A percentile compares a stretch with the other conserved stretches of the same genome.
Evolutionary conservation across 2,113 vertebrate genomes (phyloP).

Genomic region (Aphyosemion australe): DNA sequence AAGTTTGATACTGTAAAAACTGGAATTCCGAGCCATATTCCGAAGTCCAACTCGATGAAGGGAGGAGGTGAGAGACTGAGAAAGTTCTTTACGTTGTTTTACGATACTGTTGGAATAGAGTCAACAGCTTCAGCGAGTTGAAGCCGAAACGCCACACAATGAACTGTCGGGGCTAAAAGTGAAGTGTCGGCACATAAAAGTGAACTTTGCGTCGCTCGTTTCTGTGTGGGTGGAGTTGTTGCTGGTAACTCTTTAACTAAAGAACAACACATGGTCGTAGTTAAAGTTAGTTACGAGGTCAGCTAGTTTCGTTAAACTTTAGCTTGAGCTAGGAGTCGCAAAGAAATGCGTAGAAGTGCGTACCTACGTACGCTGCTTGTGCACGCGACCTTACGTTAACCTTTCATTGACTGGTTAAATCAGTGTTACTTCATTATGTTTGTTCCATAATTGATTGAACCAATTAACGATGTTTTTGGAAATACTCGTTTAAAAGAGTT

Average conservation of each 20-base stretch:
- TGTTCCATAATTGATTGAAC: not conserved
- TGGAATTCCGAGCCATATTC: constrained; percentile 27
- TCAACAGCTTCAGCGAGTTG: constrained; percentile 17
- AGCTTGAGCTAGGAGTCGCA: constrained; percentile 15
- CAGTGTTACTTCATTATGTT: too few species aligned
- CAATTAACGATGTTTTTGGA: not conserved
- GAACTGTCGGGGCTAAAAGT: constrained; percentile 37
- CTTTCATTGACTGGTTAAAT: not conserved
- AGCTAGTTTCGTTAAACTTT: not conserved
- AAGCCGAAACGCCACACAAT: constrained; percentile 60
- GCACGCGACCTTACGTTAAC: constrained; percentile 7
- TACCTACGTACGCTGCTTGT: constrained; percentile 2
- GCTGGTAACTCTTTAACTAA: not conserved
- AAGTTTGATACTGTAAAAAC: constrained; percentile 66
- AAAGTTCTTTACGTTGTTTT: constrained; percentile 20
- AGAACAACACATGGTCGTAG: not conserved
- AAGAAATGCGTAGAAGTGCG: constrained; percentile 1
- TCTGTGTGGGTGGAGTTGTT: not conserved
- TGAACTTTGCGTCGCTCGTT: constrained; percentile 42
- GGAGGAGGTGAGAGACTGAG: constrained; percentile 55
- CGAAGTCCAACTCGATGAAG: constrained; percentile 44
- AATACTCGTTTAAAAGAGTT: not conserved
- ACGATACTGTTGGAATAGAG: not conserved
- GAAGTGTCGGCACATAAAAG: constrained; percentile 20
- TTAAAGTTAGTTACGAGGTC: constrained; percentile 14